Evolutionary conservation across 2,888 invertebrate genomes (phyloP).

Genomic region (Malthinus flaveolus): DNA sequence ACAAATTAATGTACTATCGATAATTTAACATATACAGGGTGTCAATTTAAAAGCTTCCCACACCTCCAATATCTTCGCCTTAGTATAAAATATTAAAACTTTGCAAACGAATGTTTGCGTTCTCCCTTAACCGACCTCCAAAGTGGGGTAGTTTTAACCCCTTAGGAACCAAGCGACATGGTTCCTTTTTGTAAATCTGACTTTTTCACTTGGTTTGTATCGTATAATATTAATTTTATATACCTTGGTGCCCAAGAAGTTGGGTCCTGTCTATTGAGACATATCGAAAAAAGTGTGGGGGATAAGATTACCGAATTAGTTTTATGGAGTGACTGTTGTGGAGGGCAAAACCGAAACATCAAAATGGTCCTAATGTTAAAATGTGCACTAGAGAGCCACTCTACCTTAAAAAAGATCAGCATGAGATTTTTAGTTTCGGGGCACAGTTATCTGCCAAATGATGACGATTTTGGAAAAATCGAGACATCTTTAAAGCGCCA

Average conservation of each 20-base stretch:
- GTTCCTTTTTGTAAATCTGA: too few relatives aligned
- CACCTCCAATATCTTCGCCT: too few relatives aligned
- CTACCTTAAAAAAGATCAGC: slow-evolving; percentile 25
- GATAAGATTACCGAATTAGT: slow-evolving; percentile 23
- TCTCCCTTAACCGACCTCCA: too few relatives aligned
- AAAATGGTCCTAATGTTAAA: slow-evolving; percentile 30
- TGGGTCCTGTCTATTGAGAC: slow-evolving; percentile 32
- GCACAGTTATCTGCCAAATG: slow-evolving; percentile 33
- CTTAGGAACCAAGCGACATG: too few relatives aligned
- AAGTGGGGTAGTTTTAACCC: too few relatives aligned
- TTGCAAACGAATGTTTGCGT: too few relatives aligned
- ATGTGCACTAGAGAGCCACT: slow-evolving; percentile 19
- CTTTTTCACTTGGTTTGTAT: too few relatives aligned
- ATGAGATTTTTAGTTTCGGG: slow-evolving; percentile 29
- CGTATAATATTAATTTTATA: too few relatives aligned
- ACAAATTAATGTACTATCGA: too few relatives aligned
- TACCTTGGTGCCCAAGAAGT: slow-evolving; percentile 38
- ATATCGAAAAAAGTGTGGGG: slow-evolving; percentile 21
- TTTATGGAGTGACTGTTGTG: slow-evolving; percentile 32
- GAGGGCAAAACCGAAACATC: slow-evolving; percentile 34
- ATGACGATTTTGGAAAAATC: slow-evolving; percentile 34
- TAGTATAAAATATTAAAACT: too few relatives aligned
- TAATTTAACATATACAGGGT: too few relatives aligned
- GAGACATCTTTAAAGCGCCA: slow-evolving; percentile 30
- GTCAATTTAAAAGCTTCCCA: too few relatives aligned